Evolutionary conservation across 2,888 invertebrate species (phyloP), one percentile per base, ranked within the genome.

Genomic region (Himalopsyche japonica): DNA sequence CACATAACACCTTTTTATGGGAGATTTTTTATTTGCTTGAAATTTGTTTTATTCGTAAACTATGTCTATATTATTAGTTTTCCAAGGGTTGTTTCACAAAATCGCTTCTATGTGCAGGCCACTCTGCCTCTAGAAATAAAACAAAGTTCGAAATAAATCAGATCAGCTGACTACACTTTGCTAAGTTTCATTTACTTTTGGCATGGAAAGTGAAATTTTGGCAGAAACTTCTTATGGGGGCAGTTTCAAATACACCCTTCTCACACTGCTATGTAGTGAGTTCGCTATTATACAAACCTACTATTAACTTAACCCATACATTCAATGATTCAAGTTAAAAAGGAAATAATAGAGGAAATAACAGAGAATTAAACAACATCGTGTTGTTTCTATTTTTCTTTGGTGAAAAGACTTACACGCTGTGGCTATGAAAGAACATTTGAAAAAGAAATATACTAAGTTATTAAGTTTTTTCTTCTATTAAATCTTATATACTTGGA

Each of bases 171-270:
- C 83, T 79, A 47, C 84, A 81, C 79, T 48, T 80, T 49, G 81
- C 82, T 79, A 84, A 86, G 80, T 86, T 86, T 84, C 84, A 81
- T 84, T 84, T 84, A 81, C 84, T 86, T 86, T 84, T 84, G 84
- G 82, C 82, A 80, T 81, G 80, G 84, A 86, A 82, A 86, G 86
- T 84, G 86, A 86, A 86, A 86, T 84, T 83, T 81, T 64, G n/a
- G 48, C 30, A 57, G 57, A 57, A 43, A 57, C 57, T 57, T 57
- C 57, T n/a, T 24, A 57, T 57, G 57, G 57, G 57, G 57, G 57
- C 57, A 57, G 57, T 57, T 57, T 57, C 57, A 20, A 24, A 24
- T 57, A n/a, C 57, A 20, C 57, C 24, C 24, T 57, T 7, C 24
- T 57, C 57, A 57, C 7, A 57, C 57, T 57, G 57, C 57, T 57